Evolutionary conservation across 2,888 invertebrate species (phyloP).

Genomic region (Drosophila vallismaia): DNA sequence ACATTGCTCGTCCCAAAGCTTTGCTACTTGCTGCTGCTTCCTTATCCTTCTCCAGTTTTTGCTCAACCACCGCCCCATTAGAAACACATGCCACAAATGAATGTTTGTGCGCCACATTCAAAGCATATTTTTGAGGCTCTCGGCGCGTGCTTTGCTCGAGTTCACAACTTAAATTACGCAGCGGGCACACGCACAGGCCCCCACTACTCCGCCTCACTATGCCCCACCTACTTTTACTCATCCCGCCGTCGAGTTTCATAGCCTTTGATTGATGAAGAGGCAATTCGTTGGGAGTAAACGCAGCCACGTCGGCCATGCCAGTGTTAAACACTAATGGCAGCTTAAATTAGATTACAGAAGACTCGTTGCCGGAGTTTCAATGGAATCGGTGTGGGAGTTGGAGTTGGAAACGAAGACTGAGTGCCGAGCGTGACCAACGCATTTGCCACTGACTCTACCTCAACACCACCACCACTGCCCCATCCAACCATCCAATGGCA

Average conservation of each 20-base stretch:
- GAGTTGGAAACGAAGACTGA: neutral
- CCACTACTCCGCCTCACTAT: neutral
- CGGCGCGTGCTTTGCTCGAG: conserved; percentile 63
- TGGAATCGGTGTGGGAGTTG: neutral
- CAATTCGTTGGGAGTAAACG: conserved; percentile 32
- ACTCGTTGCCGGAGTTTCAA: conserved; percentile 14
- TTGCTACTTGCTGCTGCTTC: conserved; percentile 38
- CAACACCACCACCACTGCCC: neutral
- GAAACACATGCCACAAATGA: conserved; percentile 61
- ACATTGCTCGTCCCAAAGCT: conserved; percentile 41
- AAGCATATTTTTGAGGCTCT: conserved; percentile 55
- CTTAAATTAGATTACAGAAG: conserved; percentile 75
- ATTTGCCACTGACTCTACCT: conserved; percentile 55
- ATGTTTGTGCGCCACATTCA: conserved; percentile 37
- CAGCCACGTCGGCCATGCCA: conserved; percentile 30
- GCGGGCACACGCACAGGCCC: conserved; percentile 45
- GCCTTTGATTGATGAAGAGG: conserved; percentile 74
- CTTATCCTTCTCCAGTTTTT: conserved; percentile 14
- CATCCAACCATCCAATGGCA: conserved; percentile 33
- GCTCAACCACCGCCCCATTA: conserved; percentile 26
- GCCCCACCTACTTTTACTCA: neutral
- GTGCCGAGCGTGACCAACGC: conserved; percentile 69
- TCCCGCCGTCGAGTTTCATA: conserved; percentile 42
- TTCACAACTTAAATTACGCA: conserved; percentile 71
- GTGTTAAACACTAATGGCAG: conserved; percentile 78